phyloP scores from a whole-genome alignment of 2,888 invertebrate species.

The Notodonta ziczac region DNA sequence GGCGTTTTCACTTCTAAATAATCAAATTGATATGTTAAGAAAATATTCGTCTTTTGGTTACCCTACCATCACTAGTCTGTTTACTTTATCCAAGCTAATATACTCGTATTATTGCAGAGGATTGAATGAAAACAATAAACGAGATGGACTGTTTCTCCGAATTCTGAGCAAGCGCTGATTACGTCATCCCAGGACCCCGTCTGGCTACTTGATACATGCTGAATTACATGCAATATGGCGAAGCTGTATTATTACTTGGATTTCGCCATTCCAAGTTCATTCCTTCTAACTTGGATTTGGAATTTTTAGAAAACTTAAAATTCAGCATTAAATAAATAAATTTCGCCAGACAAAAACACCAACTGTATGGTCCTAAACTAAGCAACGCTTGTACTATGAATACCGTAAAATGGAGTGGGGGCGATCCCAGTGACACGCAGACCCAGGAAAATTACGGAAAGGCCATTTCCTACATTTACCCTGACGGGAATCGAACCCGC shows the following conservation, averaged over 20 bases:
- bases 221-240: constrained; percentile 24
- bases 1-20: too few species aligned
- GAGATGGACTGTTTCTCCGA: constrained; percentile 35
- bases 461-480: too few species aligned
- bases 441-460: too few species aligned
- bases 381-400: too few species aligned
- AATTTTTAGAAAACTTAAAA: not conserved
- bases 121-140: constrained; percentile 55
- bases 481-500: too few species aligned
- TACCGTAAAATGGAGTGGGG: too few species aligned
- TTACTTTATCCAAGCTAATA: constrained; percentile 11
- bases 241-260: not conserved
- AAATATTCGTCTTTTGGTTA: not conserved
- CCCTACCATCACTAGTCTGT: not conserved
- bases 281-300: not conserved
- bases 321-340: too few species aligned
- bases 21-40: too few species aligned
- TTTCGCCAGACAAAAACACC: too few species aligned
- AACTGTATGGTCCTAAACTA: too few species aligned
- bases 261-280: not conserved
- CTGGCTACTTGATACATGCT: constrained; percentile 17
- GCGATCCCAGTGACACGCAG: too few species aligned
- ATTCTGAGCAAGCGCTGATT: constrained; percentile 38
- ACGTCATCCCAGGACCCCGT: constrained; percentile 40
- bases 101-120: constrained; percentile 38